Percentiles rank a stretch among this genome's conserved stretches.
Evolutionary conservation across 2,888 invertebrate species (phyloP).

Genomic region (Elysia crispata): DNA sequence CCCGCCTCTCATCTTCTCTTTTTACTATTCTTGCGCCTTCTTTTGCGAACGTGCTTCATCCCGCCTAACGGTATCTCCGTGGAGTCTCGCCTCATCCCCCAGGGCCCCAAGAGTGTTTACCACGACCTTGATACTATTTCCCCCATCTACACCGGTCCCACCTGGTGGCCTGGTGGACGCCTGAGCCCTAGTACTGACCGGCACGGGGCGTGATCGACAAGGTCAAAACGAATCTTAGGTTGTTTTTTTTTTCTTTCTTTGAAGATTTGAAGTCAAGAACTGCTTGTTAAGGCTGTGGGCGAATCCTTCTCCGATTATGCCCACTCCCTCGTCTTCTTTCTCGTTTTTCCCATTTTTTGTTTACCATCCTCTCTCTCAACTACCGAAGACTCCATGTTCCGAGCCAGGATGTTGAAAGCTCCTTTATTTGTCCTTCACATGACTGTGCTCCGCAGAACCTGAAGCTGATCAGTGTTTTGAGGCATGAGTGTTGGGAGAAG

Average conservation of each 20-base stretch:
- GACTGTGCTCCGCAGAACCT: no score
- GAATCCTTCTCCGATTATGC: no score
- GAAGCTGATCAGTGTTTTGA: no score
- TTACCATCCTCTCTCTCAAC: background rate
- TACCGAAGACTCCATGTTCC: no score
- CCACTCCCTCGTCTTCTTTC: background rate
- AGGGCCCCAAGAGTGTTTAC: no score
- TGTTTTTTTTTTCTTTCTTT: background rate
- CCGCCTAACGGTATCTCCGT: background rate
- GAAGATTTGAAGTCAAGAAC: background rate
- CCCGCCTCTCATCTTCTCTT: background rate
- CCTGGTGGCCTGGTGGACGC: background rate
- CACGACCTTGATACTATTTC: no score
- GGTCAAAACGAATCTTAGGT: constrained; percentile 1
- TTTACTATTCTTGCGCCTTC: background rate
- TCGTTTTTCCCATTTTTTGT: constrained; percentile 1
- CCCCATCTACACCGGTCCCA: background rate
- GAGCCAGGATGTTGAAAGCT: no score
- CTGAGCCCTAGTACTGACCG: background rate
- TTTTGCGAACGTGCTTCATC: background rate
- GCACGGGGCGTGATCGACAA: constrained; percentile 5
- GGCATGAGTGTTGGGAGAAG: no score
- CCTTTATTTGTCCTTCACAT: no score
- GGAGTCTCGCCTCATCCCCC: no score
- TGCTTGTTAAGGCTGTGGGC: no score